Percentiles rank a stretch among this genome's conserved stretches.
phyloP scores from a whole-genome alignment of 2,113 vertebrate genomes.

The Oryctolagus cuniculus region mOryCun1.1 NC_091436.1:20405501-20406000 shows the following conservation, averaged over 20 bases:
- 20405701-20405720: conserved; percentile 73
- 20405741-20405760: conserved; percentile 67
- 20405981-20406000: conserved; percentile 1
- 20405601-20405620: conserved; percentile 35
- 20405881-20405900: background rate
- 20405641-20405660: conserved; percentile 46
- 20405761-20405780: conserved; percentile 68
- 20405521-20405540: conserved; percentile 47
- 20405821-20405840: conserved; percentile 59
- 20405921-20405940: conserved; percentile 28
- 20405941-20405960: background rate
- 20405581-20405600: background rate
- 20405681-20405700: conserved; percentile 37
- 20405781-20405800: conserved; percentile 45
- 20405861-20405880: background rate
- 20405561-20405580: conserved; percentile 18
- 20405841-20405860: conserved; percentile 56
- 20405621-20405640: conserved; percentile 6
- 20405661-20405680: conserved; percentile 23
- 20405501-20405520: background rate
- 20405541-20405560: conserved; percentile 27
- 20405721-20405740: conserved; percentile 77
- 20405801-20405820: conserved; percentile 72
- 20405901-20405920: background rate
- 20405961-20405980: background rate